Evolutionary conservation across 2,797 vertebrate genomes (phyloP).

Genomic region (Philypnodon macrostomus): DNA sequence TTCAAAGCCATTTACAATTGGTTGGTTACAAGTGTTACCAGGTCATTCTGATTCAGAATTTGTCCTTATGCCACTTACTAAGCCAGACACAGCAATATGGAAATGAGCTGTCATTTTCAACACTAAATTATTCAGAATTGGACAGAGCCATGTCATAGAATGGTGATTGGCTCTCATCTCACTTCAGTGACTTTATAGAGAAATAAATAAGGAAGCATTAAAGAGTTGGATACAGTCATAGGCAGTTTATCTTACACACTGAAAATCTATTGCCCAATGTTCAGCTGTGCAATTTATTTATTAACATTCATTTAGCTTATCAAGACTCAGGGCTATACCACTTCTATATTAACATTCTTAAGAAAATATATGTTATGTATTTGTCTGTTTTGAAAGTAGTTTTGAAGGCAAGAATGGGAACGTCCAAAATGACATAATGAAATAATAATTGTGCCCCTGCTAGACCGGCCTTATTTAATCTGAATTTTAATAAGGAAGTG

Average conservation of each 20-base stretch:
- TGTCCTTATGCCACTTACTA: constrained; percentile 20
- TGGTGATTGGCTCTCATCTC: constrained; percentile 28
- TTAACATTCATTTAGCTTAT: background rate
- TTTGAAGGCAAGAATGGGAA: constrained; percentile 15
- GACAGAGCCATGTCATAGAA: constrained; percentile 34
- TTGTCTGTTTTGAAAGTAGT: constrained; percentile 24
- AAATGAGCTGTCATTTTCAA: constrained; percentile 40
- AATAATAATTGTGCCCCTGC: constrained; percentile 31
- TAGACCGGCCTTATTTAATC: constrained; percentile 56
- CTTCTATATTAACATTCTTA: background rate
- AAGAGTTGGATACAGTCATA: constrained; percentile 7
- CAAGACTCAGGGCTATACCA: background rate
- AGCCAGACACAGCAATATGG: constrained; percentile 15
- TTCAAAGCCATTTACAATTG: constrained; percentile 1
- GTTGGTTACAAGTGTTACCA: constrained; percentile 12
- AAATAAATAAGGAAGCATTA: background rate
- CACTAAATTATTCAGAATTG: constrained; percentile 50
- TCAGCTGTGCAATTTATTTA: background rate
- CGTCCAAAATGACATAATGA: constrained; percentile 48
- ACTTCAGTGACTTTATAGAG: constrained; percentile 24
- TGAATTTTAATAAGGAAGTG: constrained; percentile 71
- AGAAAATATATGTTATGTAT: background rate
- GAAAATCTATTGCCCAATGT: too few species aligned
- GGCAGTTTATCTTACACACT: background rate
- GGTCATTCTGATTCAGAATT: constrained; percentile 25